Base-by-base conservation (phyloP, 2,888 invertebrate genomes). In the Zootermopsis nevadensis region DNA sequence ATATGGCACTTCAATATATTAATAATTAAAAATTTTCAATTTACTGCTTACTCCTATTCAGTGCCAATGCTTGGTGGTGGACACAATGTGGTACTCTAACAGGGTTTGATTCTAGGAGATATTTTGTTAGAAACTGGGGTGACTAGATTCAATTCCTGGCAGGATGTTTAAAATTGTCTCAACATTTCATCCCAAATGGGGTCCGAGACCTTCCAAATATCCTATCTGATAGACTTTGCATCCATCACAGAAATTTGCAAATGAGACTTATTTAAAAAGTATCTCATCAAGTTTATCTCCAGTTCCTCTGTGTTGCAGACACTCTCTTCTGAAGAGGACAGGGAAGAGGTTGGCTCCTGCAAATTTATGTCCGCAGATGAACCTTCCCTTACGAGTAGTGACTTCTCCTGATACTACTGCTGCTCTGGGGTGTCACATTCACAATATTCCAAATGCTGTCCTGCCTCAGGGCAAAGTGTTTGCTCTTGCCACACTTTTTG, bases 381-480 rank as follows among this genome's bases (percentile, higher is more conserved):
- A 67, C 33, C 72, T 55, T 15, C 81, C 83, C 10, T 60, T 85
- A n/a, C 38, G 33, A 35, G 30, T 80, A 12, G 30, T 42, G 12
- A 83, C 82, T 60, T 19, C 8, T 83, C 1, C 80, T 80, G 8
- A 53, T 83, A 22, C 53, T 84, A 1, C 67, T 83, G 27, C 69
- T 84, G 7, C 53, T 83, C 19, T 85, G 84, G 84, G 84, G 83
- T 8, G 81, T 84, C 0, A 35, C 33, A 2, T 85, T 77, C 60
- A 82, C 85, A 12, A 72, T 84, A 35, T 60, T 85, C 35, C 48
- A 76, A 83, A 85, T n/a, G 30, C 33, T 42, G 84, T 82, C 8
- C 24, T 80, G 8, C 85, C 85, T 10, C n/a, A 80, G 15, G 74
- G 83, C 31, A 72, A 80, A 27, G 35, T 85, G 2, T 85, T 85